Base-by-base conservation (phyloP, 1,140 invertebrate species). In the Agrilus planipennis region DNA sequence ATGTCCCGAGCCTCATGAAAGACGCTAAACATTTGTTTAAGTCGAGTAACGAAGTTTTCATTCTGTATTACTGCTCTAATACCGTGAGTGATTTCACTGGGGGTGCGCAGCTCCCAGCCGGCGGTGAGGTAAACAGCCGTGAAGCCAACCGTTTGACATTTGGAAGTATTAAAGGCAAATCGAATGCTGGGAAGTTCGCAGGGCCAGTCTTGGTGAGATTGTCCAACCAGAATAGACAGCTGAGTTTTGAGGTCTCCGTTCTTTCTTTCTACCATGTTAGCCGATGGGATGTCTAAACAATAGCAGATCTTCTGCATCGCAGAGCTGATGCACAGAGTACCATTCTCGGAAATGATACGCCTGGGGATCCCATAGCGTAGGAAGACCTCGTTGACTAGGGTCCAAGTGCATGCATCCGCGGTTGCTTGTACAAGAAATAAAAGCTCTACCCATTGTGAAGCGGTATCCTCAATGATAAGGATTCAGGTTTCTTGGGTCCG, bases 381-480 rank as follows among this genome's bases (percentile, higher is more conserved):
- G n/a, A n/a, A n/a, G n/a, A n/a, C n/a, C 17, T 35, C 34, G 20
- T 17, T 6, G 11, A 35, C 17, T 1, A 60, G 16, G 4, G 14
- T 46, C 10, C 28, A 16, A 10, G 56, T 51, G 37, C 51, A 58
- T 6, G 15, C 27, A 34, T 50, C 48, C 4, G 44, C 53, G 4
- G 53, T 58, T 3, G 60, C 60, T 20, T 40, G 12, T 14, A 34
- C 12, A 21, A 63, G 16, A 0, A 60, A 22, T 18, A 55, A 53
- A 12, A 61, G 23, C 34, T 63, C 58, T 2, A 64, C 52, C 54
- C 54, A 64, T 17, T 54, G 49, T 1, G 52, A 49, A 15, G 46
- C 42, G 0, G 44, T 12, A 39, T 62, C 59, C 46, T 63, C 53
- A 0, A 57, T 39, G 7, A 60, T 53, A 5, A 62, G 34, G 10